Evolutionary conservation across 2,113 vertebrate species (phyloP), one percentile per base, ranked within the genome.

Genomic region (Athene noctua): DNA sequence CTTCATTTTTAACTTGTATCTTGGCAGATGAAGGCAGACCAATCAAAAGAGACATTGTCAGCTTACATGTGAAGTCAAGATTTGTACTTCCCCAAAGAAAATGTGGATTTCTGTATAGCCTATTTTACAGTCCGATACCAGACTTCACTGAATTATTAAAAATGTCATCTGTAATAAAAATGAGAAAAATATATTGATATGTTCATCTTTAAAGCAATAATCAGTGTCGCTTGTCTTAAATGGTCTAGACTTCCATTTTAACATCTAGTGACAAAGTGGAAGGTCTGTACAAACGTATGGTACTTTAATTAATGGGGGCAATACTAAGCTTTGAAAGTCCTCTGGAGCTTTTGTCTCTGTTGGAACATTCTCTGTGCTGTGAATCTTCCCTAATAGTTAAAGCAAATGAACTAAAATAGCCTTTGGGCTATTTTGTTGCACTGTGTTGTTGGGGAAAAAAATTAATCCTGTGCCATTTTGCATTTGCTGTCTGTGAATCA

Each of bases 401-500:
- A 96, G 94, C 93, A 97, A 98, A 98, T 97, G 96, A 97, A 97
- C 96, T 96, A 75, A 80, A 97, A 97, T 95, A 96, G 97, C 97
- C 98, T 98, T 97, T 97, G 96, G 98, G 98, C 97, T 95, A 94
- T 97, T 97, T 96, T 98, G 95, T 96, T 82, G 61, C 88, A 88
- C 92, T 38, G 66, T 85, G 97, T 88, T 88, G 75, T 92, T 89
- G 70, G 92, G 86, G 88, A 22, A 58, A 83, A 92, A 97, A 98
- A 98, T 97, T 97, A 97, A 98, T 97, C 97, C 97, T 91, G 70
- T 97, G 97, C 97, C 92, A 81, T 97, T 98, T 97, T 98, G 95
- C 97, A 97, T 98, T 98, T 98, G 96, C 96, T 97, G 96, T 97
- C 94, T 98, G 97, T 97, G 98, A 98, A 98, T 98, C 98, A 98